A percentile compares a stretch with the other conserved stretches of the same genome.
Conservation (phyloP, 1,140 invertebrate genomes). For the Microplitis mediator region DNA sequence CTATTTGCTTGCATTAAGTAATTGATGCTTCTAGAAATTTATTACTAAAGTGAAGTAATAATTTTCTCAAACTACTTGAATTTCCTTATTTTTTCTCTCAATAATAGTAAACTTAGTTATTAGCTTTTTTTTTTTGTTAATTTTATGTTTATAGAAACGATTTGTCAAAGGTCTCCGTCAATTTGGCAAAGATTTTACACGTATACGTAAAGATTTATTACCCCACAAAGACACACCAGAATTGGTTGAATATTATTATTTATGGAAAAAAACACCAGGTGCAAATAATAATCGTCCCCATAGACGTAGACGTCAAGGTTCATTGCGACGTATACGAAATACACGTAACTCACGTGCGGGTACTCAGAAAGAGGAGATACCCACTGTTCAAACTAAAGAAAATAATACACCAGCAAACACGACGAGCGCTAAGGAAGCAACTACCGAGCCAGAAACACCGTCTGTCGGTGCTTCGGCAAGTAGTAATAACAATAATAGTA, state of each 20-base stretch:
- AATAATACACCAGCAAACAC: slow-evolving; percentile 59
- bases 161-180: slow-evolving; percentile 97
- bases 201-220: slow-evolving; percentile 94
- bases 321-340: slow-evolving; percentile 86
- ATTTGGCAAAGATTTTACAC: slow-evolving; percentile 99
- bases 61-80: no score
- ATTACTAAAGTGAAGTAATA: no score
- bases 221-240: slow-evolving; percentile 96
- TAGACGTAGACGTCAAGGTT: slow-evolving; percentile 83
- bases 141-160: slow-evolving; percentile 70
- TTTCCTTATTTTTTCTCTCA: no score
- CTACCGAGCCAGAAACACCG: slow-evolving; percentile 50
- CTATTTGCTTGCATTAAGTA: no score
- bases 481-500: slow-evolving; percentile 22
- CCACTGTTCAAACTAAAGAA: slow-evolving; percentile 52
- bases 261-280: slow-evolving; percentile 99
- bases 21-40: no score
- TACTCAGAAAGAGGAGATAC: slow-evolving; percentile 67
- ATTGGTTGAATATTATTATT: slow-evolving; percentile 97
- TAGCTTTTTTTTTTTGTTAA: slow-evolving; percentile 18
- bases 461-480: slow-evolving; percentile 36
- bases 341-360: slow-evolving; percentile 73
- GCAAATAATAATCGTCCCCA: slow-evolving; percentile 93
- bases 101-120: no score
- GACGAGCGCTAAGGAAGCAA: slow-evolving; percentile 39